Conservation (phyloP, 1,140 invertebrate genomes). For the Drosophila kepulauana region DNA sequence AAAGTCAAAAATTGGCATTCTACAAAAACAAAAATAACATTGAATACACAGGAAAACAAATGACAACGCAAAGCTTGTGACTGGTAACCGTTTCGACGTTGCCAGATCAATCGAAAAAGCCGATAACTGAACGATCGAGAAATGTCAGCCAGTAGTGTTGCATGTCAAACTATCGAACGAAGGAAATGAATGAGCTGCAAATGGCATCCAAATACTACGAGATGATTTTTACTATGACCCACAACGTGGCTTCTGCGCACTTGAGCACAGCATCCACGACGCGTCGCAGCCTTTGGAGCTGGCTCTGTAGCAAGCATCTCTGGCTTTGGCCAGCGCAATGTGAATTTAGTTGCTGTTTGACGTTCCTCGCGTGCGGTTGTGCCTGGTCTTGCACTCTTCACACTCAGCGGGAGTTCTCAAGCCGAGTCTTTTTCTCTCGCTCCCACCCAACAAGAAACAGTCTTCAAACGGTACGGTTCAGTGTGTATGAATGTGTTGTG, state of each 20-base stretch:
- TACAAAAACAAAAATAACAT: neutral
- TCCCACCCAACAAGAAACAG: conserved; percentile 4
- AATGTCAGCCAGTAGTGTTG: neutral
- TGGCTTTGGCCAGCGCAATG: conserved; percentile 70
- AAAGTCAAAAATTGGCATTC: conserved; percentile 15
- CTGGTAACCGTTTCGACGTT: neutral
- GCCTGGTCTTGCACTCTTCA: conserved; percentile 52
- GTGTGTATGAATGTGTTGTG: conserved; percentile 38
- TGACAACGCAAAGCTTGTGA: neutral
- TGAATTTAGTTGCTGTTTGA: conserved; percentile 82
- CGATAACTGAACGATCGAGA: neutral
- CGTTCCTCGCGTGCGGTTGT: conserved; percentile 82
- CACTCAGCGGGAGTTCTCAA: conserved; percentile 28
- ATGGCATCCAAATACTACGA: conserved; percentile 76
- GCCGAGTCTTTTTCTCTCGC: conserved; percentile 11
- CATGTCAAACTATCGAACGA: neutral
- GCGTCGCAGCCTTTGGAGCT: conserved; percentile 9
- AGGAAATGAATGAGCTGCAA: conserved; percentile 66
- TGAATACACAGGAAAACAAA: neutral
- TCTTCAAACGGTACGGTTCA: conserved; percentile 13
- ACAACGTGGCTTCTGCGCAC: conserved; percentile 61
- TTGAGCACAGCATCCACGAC: conserved; percentile 64
- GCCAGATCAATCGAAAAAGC: neutral
- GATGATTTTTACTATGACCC: conserved; percentile 61
- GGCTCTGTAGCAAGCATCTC: conserved; percentile 56